Base-by-base conservation (phyloP, 1,140 invertebrate genomes). In the Drosophila biarmipes region DNA sequence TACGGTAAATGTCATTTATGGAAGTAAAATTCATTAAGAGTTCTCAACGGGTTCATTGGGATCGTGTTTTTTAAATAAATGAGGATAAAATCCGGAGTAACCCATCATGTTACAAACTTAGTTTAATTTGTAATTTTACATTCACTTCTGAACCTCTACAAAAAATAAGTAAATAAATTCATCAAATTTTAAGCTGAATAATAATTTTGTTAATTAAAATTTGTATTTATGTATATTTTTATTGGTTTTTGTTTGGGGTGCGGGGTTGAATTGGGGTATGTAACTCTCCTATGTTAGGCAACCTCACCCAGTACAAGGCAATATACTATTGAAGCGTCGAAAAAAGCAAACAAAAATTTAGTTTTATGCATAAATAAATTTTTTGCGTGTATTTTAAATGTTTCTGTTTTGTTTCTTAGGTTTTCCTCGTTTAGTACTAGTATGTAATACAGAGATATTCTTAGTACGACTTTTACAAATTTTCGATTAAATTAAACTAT, bases 11-110 rank as follows among this genome's bases (percentile, higher is more conserved):
- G 78, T 81, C 45, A 66, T 58, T 69, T 57, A 89, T 87, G 82
- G 82, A 89, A 89, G 82, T 89, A 82, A 82, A 89, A 82, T 87
- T 87, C 64, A 79, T 87, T 66, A 64, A 49, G 55, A 69, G 57
- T 80, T 86, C 49, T 78, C 31, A 73, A 62, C 59, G 53, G 51
- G 17, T 42, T 73, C 14, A 49, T 53, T 45, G 11, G n/a, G 31
- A 19, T 17, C 27, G 27, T 24, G 27, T 21, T 35, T 10, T 34
- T 78, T 61, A 34, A 74, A 61, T 31, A 68, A 57, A 61, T 43
- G 12, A 43, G 19, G 19, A 24, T n/a, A 38, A 49, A 29, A 29
- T 29, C n/a, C 5, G 6, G 17, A 21, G n/a, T 21, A 5, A 4
- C 10, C 45, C 6, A 24, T 29, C 2, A n/a, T 11, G 46, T 5